Conservation (phyloP, 2,113 vertebrate genomes). For the Burhinus oedicnemus region DNA sequence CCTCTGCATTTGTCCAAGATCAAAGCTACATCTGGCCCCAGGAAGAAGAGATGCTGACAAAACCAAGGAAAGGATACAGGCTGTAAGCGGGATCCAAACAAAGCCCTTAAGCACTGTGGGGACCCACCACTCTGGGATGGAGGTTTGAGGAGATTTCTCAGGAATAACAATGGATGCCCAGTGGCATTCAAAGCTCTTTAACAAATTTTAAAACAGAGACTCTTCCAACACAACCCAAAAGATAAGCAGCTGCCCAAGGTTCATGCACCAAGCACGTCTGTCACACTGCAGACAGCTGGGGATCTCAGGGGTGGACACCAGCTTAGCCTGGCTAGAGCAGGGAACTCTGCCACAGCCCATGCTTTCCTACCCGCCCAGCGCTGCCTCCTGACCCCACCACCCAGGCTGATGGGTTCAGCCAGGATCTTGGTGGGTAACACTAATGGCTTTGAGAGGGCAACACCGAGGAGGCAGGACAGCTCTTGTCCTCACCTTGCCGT, state of each 20-base stretch:
- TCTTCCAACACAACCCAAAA: neutral
- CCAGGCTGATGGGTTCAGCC: neutral
- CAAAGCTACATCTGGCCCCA: neutral
- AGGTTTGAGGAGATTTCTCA: neutral
- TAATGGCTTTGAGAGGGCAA: neutral
- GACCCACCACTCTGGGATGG: neutral
- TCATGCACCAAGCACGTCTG: neutral
- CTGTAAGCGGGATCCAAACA: neutral
- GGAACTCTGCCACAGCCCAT: neutral
- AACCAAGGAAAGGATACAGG: neutral
- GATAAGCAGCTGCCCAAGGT: neutral
- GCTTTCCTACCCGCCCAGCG: neutral
- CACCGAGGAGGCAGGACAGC: fast-evolving
- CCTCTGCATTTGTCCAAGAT: neutral
- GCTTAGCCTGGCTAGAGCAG: neutral
- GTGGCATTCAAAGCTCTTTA: neutral
- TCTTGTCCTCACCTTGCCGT: neutral
- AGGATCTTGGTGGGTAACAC: neutral
- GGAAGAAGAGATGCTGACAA: neutral
- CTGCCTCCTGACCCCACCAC: neutral
- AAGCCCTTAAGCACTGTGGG: neutral
- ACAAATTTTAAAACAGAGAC: neutral
- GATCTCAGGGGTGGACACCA: neutral
- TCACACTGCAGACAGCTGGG: neutral
- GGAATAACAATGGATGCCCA: neutral